Evolutionary conservation across 1,140 invertebrate species (phyloP), one percentile per base, ranked within the genome.

Genomic region (Mizuhopecten yessoensis): DNA sequence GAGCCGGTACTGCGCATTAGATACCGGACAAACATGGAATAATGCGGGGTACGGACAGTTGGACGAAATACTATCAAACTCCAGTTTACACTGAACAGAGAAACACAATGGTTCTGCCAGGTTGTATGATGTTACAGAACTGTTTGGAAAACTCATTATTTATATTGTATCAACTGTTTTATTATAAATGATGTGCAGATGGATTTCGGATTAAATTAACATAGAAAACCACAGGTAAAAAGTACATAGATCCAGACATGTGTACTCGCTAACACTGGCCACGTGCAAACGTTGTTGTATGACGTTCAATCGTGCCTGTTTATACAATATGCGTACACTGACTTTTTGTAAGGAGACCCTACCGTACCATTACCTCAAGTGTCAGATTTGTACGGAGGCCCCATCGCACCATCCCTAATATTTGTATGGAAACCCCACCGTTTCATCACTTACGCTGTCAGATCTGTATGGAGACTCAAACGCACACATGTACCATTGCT

Each of bases 171-270:
- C 9, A 29, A n/a, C 57, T 29, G 23, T 29, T 75, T 75, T 75
- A 75, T 75, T 75, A 75, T 29, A 75, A 75, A 75, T 29, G 57
- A 75, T 9, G 57, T 75, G 23, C 57, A 75, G 57, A 75, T 75
- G 57, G 57, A n/a, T n/a, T 75, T 75, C 29, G 57, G 57, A 75
- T 75, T 75, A 75, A n/a, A 75, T 29, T 29, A 75, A 75, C 57
- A n/a, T 75, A n/a, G 57, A 29, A n/a, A 75, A n/a, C 57, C 57
- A 75, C 57, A 75, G 57, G 57, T 75, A 75, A 75, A 75, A 75
- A 75, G 23, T 29, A 75, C 57, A 75, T 9, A 29, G 3, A n/a
- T n/a, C 57, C 57, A 75, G 57, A 13, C 57, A 75, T 75, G n/a
- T 75, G 57, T 75, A 75, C 57, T 75, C 15, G 57, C 23, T 75